phyloP scores from a whole-genome alignment of 1,140 invertebrate genomes.

The Heliconius hewitsoni region DNA sequence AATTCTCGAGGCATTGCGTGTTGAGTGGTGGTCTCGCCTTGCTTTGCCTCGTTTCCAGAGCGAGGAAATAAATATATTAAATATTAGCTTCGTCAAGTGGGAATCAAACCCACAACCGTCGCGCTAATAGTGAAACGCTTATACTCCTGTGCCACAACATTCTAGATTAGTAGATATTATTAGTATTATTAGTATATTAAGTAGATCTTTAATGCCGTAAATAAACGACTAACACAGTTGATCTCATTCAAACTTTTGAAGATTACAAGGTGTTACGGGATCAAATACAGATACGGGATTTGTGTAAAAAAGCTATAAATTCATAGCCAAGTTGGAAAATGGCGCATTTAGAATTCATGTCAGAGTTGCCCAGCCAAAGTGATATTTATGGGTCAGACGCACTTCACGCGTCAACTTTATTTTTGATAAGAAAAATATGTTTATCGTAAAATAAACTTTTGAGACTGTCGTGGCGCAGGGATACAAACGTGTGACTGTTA shows the following conservation, averaged over 20 bases:
- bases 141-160: too few species aligned
- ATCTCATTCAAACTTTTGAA: conserved; percentile 50
- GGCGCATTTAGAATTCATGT: conserved; percentile 66
- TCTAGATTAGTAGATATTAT: too few species aligned
- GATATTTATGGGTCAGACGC: conserved; percentile 64
- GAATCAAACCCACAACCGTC: too few species aligned
- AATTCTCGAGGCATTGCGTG: too few species aligned
- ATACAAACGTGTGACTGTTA: too few species aligned
- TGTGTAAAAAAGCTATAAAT: conserved; percentile 53
- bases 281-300: conserved; percentile 36
- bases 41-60: too few species aligned
- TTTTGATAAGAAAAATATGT: background rate
- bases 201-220: background rate
- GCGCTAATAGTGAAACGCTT: too few species aligned
- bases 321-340: conserved; percentile 58
- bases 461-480: background rate
- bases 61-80: too few species aligned
- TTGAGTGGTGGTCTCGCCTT: too few species aligned
- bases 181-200: background rate
- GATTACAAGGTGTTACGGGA: conserved; percentile 53
- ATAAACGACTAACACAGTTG: conserved; percentile 29
- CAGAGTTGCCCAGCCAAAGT: conserved; percentile 53
- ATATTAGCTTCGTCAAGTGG: too few species aligned
- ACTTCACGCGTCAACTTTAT: conserved; percentile 41
- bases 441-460: background rate